These are phyloP conservation scores for Heteropelma amictum DNA, from an alignment of 2,888 invertebrate species.

Conservation along the genomic window DNA sequence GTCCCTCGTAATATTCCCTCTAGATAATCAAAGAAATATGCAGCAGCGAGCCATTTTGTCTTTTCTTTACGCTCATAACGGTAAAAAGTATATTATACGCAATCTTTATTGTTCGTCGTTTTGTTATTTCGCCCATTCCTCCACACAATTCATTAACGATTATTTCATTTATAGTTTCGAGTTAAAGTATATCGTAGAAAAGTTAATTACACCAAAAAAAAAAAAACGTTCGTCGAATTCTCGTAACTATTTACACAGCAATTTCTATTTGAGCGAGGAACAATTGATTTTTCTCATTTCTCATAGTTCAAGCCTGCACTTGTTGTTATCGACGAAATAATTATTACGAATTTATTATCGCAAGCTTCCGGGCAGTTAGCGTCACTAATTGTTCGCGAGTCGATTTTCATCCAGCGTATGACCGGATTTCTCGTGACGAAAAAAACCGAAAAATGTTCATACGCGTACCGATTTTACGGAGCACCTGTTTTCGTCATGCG, in stretches of 20 bases:
- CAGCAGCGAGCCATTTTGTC: conserved; percentile 58
- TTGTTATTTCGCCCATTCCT: conserved; percentile 6
- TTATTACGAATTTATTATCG: not conserved
- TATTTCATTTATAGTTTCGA: conserved; percentile 26
- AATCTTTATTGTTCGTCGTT: conserved; percentile 21
- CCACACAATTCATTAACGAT: conserved; percentile 15
- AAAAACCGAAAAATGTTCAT: not conserved
- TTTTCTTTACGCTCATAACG: conserved; percentile 50
- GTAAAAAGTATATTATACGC: conserved; percentile 57
- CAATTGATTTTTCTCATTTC: not conserved
- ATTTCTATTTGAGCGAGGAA: conserved; percentile 34
- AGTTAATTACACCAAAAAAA: conserved; percentile 17
- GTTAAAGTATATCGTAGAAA: conserved; percentile 15
- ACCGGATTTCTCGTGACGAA: not conserved
- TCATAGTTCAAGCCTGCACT: not conserved
- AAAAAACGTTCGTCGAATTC: conserved; percentile 4
- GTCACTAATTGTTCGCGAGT: too few relatives aligned
- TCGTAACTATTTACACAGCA: conserved; percentile 52
- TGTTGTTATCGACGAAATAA: not conserved
- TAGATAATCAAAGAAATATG: conserved; percentile 61
- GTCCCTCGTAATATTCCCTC: conserved; percentile 48
- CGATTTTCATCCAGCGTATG: too few relatives aligned
- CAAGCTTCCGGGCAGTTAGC: too few relatives aligned
- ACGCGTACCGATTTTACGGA: not conserved
- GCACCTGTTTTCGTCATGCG: not conserved